A percentile compares a stretch with the other conserved stretches of the same genome.
Evolutionary conservation across 2,888 invertebrate species (phyloP).

Genomic region (Tetramorium bicarinatum): DNA sequence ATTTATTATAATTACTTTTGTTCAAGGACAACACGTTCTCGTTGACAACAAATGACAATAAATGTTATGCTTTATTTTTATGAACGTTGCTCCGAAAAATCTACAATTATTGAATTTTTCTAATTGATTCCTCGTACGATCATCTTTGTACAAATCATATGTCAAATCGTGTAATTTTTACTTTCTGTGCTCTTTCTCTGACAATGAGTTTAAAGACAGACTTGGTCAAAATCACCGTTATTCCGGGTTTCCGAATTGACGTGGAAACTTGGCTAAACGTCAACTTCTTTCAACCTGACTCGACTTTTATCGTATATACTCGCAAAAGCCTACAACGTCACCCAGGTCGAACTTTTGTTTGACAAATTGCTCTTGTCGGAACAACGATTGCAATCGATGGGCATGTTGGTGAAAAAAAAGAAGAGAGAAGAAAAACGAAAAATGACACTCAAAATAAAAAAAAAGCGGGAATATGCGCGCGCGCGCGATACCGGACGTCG

Average conservation of each 20-base stretch:
- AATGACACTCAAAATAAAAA: conserved; percentile 6
- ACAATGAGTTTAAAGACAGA: background rate
- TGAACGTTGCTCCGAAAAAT: background rate
- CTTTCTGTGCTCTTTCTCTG: no score
- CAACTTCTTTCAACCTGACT: conserved; percentile 27
- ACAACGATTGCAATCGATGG: conserved; percentile 46
- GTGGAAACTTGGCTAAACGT: conserved; percentile 41
- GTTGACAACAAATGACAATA: background rate
- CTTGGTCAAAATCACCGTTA: conserved; percentile 35
- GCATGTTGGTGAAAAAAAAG: background rate
- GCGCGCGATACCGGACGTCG: conserved; percentile 31
- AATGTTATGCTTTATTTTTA: background rate
- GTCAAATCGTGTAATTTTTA: background rate
- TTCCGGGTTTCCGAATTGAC: background rate
- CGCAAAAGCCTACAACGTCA: conserved; percentile 45
- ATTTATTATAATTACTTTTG: background rate
- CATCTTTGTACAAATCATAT: background rate
- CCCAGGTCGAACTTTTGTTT: conserved; percentile 43
- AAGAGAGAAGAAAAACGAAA: conserved; percentile 11
- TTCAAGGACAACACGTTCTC: background rate
- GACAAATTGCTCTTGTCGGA: conserved; percentile 53
- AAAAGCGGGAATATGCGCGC: background rate
- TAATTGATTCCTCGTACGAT: background rate
- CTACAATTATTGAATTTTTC: background rate
- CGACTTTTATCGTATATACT: conserved; percentile 33